These are phyloP conservation scores for Lonchura striata DNA, from an alignment of 2,113 vertebrate genomes.

Conservation along the genomic window DNA sequence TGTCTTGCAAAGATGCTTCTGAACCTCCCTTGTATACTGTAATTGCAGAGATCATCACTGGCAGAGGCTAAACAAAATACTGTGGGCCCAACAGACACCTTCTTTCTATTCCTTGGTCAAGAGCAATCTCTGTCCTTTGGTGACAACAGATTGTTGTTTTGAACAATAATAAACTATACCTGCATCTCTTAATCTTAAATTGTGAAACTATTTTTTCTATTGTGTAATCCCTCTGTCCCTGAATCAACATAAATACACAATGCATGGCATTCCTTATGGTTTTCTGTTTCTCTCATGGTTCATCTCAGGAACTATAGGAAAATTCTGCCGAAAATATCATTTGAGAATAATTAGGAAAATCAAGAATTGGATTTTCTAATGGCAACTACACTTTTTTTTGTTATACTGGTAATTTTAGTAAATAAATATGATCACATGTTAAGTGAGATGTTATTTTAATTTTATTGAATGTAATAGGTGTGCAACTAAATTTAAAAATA, in stretches of 20 bases:
- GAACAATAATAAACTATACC: background rate
- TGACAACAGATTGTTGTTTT: background rate
- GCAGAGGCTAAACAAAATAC: background rate
- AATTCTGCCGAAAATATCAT: background rate
- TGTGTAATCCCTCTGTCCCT: background rate
- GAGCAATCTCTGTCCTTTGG: background rate
- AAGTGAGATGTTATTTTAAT: background rate
- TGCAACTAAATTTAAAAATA: background rate
- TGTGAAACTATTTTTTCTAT: background rate
- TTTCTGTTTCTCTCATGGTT: background rate
- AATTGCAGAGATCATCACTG: rapidly evolving
- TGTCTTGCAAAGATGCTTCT: background rate
- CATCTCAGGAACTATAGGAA: background rate
- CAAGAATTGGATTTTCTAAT: background rate
- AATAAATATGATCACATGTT: background rate
- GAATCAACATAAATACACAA: background rate
- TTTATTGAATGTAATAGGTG: background rate
- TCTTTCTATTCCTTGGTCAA: background rate
- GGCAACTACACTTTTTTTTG: background rate
- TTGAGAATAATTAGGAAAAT: background rate
- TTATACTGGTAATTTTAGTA: background rate
- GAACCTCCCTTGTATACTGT: background rate
- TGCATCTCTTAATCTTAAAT: background rate
- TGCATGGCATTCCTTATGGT: background rate
- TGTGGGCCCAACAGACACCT: background rate